A percentile compares a stretch with the other conserved stretches of the same genome.
Evolutionary conservation across 2,113 vertebrate species (phyloP).

Genomic region (Asarcornis scutulata): DNA sequence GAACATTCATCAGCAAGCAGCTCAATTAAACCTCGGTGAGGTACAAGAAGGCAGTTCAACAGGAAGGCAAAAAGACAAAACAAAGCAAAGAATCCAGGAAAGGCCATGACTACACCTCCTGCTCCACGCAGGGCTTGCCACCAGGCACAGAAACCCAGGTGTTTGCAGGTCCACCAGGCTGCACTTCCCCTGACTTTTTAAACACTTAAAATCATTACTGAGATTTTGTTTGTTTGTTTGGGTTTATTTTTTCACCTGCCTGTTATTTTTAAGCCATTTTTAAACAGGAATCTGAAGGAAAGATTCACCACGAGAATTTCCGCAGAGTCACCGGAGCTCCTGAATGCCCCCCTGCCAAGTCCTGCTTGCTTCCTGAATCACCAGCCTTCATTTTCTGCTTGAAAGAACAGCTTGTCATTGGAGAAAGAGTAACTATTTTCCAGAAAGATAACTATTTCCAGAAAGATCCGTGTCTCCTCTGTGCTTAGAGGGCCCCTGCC

Average conservation of each 20-base stretch:
- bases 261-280: not conserved
- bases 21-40: not conserved
- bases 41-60: not conserved
- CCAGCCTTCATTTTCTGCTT: not conserved
- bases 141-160: fast-evolving
- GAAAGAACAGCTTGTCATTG: not conserved
- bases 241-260: not conserved
- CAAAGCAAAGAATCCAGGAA: not conserved
- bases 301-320: not conserved
- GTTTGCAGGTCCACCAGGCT: fast-evolving
- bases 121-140: not conserved
- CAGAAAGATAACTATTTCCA: no score
- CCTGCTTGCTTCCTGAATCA: not conserved
- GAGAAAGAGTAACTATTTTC: not conserved
- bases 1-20: not conserved
- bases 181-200: not conserved
- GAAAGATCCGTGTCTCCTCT: not conserved
- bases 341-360: not conserved
- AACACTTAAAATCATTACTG: not conserved
- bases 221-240: not conserved
- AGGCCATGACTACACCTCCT: not conserved
- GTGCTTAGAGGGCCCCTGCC: not conserved
- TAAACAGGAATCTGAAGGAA: not conserved
- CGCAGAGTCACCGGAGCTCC: not conserved
- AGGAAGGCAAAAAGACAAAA: not conserved